Conservation (phyloP, 2,797 vertebrate genomes). For the Bovichtus variegatus region DNA sequence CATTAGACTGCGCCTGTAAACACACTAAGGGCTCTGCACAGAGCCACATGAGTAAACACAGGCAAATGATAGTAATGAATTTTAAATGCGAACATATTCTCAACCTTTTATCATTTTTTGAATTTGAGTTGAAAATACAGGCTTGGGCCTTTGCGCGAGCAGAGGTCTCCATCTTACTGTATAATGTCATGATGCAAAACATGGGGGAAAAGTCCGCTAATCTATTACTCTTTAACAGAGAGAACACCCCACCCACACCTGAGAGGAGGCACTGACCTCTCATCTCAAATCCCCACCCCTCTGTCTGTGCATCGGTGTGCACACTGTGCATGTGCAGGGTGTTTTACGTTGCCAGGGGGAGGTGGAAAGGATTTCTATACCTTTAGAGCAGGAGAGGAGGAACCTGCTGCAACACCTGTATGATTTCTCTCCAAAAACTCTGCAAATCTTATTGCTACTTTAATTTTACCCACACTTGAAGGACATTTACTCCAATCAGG, state of each 20-base stretch:
- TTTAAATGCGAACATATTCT: background rate
- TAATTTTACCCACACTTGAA: slow-evolving; percentile 14
- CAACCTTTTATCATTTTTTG: background rate
- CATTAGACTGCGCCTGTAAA: background rate
- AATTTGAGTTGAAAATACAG: background rate
- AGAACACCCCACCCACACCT: slow-evolving; percentile 58
- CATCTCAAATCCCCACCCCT: slow-evolving; percentile 58
- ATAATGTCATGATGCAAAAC: slow-evolving; percentile 62
- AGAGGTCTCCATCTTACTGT: slow-evolving; percentile 15
- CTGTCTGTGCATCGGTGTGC: slow-evolving; percentile 27
- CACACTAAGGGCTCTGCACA: background rate
- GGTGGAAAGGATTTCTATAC: slow-evolving; percentile 30
- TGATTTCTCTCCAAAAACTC: slow-evolving; percentile 17
- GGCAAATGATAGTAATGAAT: background rate
- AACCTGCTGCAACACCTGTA: slow-evolving; percentile 36
- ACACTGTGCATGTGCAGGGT: slow-evolving; percentile 46
- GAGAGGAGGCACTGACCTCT: slow-evolving; percentile 62
- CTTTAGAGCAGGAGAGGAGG: slow-evolving; percentile 38
- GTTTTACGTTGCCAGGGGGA: slow-evolving; percentile 33
- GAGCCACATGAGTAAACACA: background rate
- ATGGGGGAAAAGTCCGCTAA: slow-evolving; percentile 53
- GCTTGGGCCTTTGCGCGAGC: background rate
- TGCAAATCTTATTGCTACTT: slow-evolving; percentile 13
- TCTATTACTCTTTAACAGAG: slow-evolving; percentile 65
- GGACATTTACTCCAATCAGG: background rate